Evolutionary conservation across 2,888 invertebrate species (phyloP).

Genomic region (Caenorhabditis virilis): DNA sequence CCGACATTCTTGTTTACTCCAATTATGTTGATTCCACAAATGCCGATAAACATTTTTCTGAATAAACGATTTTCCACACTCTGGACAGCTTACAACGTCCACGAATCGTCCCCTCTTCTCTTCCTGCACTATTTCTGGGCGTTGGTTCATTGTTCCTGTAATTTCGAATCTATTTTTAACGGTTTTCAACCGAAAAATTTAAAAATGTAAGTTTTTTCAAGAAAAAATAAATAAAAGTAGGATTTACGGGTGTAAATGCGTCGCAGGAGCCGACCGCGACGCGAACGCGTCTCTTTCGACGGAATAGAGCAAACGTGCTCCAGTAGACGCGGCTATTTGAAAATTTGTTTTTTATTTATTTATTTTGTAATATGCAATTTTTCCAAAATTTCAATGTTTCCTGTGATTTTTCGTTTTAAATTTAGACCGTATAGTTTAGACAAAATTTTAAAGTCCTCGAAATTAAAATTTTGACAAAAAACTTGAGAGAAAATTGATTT

Average conservation of each 20-base stretch:
- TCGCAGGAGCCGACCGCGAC: constrained; percentile 7
- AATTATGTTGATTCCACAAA: constrained; percentile 14
- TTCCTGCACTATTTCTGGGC: background rate
- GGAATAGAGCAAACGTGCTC: background rate
- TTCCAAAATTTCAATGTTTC: too few relatives aligned
- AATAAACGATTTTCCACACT: constrained; percentile 14
- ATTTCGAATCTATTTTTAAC: too few relatives aligned
- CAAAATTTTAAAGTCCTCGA: too few relatives aligned
- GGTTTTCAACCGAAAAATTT: background rate
- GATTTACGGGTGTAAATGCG: constrained; percentile 36
- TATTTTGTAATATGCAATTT: background rate
- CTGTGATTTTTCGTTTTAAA: too few relatives aligned
- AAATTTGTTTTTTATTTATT: too few relatives aligned
- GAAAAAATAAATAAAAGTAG: constrained; percentile 14
- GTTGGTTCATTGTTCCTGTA: too few relatives aligned
- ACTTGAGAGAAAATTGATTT: too few relatives aligned
- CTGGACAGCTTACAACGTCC: constrained; percentile 19
- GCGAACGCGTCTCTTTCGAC: constrained; percentile 18
- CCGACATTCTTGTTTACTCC: constrained; percentile 26
- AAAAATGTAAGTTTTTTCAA: background rate
- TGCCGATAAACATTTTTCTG: constrained; percentile 38
- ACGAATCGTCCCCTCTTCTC: constrained; percentile 1
- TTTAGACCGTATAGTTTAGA: too few relatives aligned
- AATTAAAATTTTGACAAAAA: too few relatives aligned
- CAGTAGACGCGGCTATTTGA: too few relatives aligned